Conservation (phyloP, 2,888 invertebrate species). For the Halictus quadricinctus region DNA sequence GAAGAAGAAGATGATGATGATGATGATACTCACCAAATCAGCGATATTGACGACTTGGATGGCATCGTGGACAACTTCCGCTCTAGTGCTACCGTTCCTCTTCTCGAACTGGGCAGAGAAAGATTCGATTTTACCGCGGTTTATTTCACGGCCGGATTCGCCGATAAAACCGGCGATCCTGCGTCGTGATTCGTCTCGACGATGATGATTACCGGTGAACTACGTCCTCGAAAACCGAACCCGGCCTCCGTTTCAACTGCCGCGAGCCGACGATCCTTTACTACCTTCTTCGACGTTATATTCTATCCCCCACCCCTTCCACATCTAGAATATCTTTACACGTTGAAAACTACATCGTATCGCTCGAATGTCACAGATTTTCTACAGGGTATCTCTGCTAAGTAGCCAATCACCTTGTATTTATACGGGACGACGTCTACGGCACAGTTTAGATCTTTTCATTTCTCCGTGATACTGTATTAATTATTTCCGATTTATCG, state of each 20-base stretch:
- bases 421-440: neutral
- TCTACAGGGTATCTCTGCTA: neutral
- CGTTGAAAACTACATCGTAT: neutral
- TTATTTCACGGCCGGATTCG: constrained; percentile 27
- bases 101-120: constrained; percentile 88
- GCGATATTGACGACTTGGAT: constrained; percentile 99
- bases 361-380: neutral
- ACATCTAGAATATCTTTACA: neutral
- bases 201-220: constrained; percentile 23
- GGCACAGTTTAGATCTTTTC: neutral
- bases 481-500: neutral
- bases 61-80: constrained; percentile 96
- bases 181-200: constrained; percentile 12
- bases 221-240: neutral
- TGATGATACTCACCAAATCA: constrained; percentile 91
- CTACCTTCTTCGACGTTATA: neutral
- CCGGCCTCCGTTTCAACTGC: constrained; percentile 15
- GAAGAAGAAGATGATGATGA: neutral
- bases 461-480: neutral
- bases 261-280: neutral
- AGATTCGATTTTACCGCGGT: neutral
- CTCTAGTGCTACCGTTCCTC: constrained; percentile 93
- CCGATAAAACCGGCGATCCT: constrained; percentile 25
- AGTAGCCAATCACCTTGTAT: neutral
- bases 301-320: neutral